These are phyloP conservation scores for Sparus aurata DNA, from an alignment of 2,797 vertebrate species.

Conservation along the genomic window DNA sequence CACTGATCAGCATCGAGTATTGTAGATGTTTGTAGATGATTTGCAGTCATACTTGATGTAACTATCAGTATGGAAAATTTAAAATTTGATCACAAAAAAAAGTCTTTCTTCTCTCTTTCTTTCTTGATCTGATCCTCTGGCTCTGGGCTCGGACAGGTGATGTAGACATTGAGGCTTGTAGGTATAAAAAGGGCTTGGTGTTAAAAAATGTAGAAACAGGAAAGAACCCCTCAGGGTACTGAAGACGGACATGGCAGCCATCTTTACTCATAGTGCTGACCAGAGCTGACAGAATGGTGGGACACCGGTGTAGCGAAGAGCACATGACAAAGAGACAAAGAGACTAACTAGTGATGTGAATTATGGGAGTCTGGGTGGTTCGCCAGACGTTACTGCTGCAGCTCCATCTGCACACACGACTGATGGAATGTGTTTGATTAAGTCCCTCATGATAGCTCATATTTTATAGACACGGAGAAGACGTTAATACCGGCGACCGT, in stretches of 20 bases:
- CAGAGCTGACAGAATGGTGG: slow-evolving; percentile 27
- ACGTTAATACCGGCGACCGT: slow-evolving; percentile 22
- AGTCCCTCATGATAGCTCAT: slow-evolving; percentile 25
- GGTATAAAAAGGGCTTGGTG: slow-evolving; percentile 35
- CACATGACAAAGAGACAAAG: slow-evolving; percentile 22
- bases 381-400: slow-evolving; percentile 22
- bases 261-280: slow-evolving; percentile 25
- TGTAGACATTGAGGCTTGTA: slow-evolving; percentile 8
- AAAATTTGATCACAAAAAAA: no score
- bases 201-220: slow-evolving; percentile 45
- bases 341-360: slow-evolving; percentile 42
- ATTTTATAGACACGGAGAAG: slow-evolving; percentile 35
- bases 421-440: slow-evolving; percentile 39
- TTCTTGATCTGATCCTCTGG: slow-evolving; percentile 8
- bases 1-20: no score
- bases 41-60: no score
- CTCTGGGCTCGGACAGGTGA: slow-evolving; percentile 8
- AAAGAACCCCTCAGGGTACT: slow-evolving; percentile 15
- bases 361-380: not conserved
- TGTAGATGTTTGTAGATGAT: no score
- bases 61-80: no score
- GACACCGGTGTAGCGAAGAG: slow-evolving; percentile 10
- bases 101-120: not conserved
- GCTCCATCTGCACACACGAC: slow-evolving; percentile 13
- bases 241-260: slow-evolving; percentile 18